Evolutionary conservation across 2,888 invertebrate genomes (phyloP).

Genomic region (Hybos culiciformis): DNA sequence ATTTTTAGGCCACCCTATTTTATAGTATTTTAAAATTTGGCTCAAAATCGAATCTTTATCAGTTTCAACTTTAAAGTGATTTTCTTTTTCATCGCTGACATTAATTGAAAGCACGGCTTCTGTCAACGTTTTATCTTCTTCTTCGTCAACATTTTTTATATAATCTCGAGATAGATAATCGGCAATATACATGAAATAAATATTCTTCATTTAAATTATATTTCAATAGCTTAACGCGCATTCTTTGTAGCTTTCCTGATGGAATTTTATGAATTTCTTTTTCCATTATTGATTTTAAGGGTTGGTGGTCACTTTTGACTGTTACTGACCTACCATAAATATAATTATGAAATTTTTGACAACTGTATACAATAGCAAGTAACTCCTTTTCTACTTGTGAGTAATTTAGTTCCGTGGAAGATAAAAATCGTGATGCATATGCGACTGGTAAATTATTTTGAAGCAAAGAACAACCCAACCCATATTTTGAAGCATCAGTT

Average conservation of each 20-base stretch:
- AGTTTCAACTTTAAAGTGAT: conserved; percentile 4
- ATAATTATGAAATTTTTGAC: conserved; percentile 12
- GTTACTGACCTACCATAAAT: conserved; percentile 13
- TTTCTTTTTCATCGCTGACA: no score
- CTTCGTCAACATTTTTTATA: no score
- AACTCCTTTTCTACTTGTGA: conserved; percentile 16
- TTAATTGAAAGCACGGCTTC: no score
- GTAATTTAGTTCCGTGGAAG: conserved; percentile 11
- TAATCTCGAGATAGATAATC: no score
- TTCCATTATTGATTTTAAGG: conserved; percentile 10
- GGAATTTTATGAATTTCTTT: conserved; percentile 12
- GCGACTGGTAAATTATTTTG: conserved; percentile 13
- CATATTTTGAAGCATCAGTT: conserved; percentile 14
- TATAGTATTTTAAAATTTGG: neutral
- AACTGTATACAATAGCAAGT: conserved; percentile 14
- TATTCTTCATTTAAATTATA: conserved; percentile 12
- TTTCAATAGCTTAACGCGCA: conserved; percentile 12
- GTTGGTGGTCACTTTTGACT: conserved; percentile 13
- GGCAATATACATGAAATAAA: no score
- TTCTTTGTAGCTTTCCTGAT: conserved; percentile 11
- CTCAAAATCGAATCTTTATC: conserved; percentile 6
- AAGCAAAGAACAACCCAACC: conserved; percentile 12
- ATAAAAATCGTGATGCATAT: conserved; percentile 12
- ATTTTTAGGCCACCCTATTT: conserved; percentile 12
- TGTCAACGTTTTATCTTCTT: no score